These are phyloP conservation scores for Tuberolachnus salignus DNA, from an alignment of 2,888 invertebrate genomes.

Conservation along the genomic window DNA sequence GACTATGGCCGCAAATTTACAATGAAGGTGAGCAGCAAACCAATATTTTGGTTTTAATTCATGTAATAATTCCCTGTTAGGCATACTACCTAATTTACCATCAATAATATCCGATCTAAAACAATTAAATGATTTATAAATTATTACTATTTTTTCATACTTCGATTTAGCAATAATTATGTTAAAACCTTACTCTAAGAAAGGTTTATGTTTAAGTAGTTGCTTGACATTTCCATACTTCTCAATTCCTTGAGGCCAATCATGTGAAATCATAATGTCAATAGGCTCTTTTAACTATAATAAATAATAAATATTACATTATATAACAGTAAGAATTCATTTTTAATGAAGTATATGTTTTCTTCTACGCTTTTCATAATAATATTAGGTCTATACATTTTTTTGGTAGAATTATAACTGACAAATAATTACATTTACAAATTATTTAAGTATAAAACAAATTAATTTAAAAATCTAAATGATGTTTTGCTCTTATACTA, in stretches of 20 bases:
- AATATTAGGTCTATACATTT: background rate
- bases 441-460: too few species aligned
- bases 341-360: too few species aligned
- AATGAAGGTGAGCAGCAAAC: constrained; percentile 98
- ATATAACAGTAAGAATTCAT: too few species aligned
- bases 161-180: background rate
- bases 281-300: constrained; percentile 67
- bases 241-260: constrained; percentile 93
- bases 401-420: too few species aligned
- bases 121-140: constrained; percentile 23
- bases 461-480: too few species aligned
- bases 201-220: constrained; percentile 79
- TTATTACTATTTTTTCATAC: background rate
- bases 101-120: constrained; percentile 79
- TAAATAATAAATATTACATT: constrained; percentile 14
- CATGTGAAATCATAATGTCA: constrained; percentile 93
- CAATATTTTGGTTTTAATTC: constrained; percentile 85
- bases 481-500: too few species aligned
- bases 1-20: constrained; percentile 89
- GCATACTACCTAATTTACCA: constrained; percentile 84
- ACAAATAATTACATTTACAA: too few species aligned
- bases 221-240: constrained; percentile 79
- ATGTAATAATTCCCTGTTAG: constrained; percentile 81
- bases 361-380: background rate
- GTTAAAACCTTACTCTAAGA: constrained; percentile 71